A percentile compares a stretch with the other conserved stretches of the same genome.
Evolutionary conservation across 2,888 invertebrate species (phyloP).

Genomic region (Arge pagana): DNA sequence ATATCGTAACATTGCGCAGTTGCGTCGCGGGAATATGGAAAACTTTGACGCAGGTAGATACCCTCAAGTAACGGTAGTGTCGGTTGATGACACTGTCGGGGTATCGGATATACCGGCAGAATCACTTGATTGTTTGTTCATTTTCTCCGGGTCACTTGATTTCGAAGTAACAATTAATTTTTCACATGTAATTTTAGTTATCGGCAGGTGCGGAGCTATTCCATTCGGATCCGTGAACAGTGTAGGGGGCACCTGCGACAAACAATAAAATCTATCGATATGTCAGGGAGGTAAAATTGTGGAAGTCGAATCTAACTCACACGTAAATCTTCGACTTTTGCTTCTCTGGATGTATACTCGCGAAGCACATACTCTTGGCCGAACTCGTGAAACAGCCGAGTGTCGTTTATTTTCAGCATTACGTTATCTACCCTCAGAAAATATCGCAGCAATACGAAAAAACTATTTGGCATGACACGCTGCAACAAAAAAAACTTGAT

Average conservation of each 20-base stretch:
- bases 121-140: background rate
- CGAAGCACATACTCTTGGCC: slow-evolving; percentile 78
- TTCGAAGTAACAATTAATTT: slow-evolving; percentile 52
- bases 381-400: slow-evolving; percentile 81
- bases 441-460: slow-evolving; percentile 87
- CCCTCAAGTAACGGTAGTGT: slow-evolving; percentile 1
- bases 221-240: slow-evolving; percentile 71
- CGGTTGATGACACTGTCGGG: background rate
- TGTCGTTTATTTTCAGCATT: slow-evolving; percentile 84
- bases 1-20: too few species aligned
- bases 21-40: too few species aligned
- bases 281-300: too few species aligned
- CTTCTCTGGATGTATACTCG: slow-evolving; percentile 82
- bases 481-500: slow-evolving; percentile 62
- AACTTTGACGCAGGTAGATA: too few species aligned
- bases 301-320: slow-evolving; percentile 54
- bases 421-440: slow-evolving; percentile 95
- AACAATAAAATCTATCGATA: too few species aligned
- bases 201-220: slow-evolving; percentile 68
- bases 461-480: slow-evolving; percentile 96
- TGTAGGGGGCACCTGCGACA: slow-evolving; percentile 62
- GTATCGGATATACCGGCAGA: background rate
- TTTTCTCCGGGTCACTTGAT: background rate
- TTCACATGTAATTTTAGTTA: slow-evolving; percentile 59
- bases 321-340: slow-evolving; percentile 70